These are phyloP conservation scores for Dipodomys spectabilis DNA, from an alignment of 2,113 vertebrate genomes.

Conservation along the genomic window DNA sequence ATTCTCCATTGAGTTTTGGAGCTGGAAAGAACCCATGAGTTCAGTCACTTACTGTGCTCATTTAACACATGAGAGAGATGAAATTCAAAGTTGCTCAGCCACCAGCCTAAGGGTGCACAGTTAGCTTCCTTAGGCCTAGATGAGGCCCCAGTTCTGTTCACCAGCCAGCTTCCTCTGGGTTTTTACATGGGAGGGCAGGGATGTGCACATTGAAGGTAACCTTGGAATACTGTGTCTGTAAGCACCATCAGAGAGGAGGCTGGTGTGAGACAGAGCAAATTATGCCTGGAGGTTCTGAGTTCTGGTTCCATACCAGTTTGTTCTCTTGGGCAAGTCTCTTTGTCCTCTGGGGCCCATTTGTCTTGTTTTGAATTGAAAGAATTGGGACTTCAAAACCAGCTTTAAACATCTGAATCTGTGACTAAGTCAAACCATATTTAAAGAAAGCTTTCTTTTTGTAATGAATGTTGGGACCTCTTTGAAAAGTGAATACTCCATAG, in stretches of 20 bases:
- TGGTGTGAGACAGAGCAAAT: rapidly evolving
- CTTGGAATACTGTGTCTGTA: background rate
- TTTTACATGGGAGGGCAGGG: background rate
- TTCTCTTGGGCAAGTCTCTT: background rate
- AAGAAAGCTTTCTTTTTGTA: background rate
- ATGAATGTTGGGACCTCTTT: background rate
- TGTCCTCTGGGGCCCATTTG: background rate
- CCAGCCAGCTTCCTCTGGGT: rapidly evolving
- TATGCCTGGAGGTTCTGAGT: background rate
- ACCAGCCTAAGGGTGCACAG: background rate
- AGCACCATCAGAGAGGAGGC: too few relatives aligned
- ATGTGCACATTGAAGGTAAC: background rate
- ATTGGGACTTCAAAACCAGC: background rate
- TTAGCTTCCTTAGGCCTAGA: background rate
- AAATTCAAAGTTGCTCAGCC: background rate
- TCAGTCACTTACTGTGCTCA: background rate
- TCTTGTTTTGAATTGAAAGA: background rate
- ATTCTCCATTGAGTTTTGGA: background rate
- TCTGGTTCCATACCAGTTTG: too few relatives aligned
- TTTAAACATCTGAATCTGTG: background rate
- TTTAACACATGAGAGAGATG: background rate
- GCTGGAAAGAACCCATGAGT: background rate
- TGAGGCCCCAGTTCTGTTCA: background rate
- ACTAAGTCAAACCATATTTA: constrained; percentile 27
- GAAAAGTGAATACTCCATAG: background rate